These are phyloP conservation scores for Lordiphosa stackelbergi DNA, from an alignment of 1,140 invertebrate genomes.

Conservation along the genomic window DNA sequence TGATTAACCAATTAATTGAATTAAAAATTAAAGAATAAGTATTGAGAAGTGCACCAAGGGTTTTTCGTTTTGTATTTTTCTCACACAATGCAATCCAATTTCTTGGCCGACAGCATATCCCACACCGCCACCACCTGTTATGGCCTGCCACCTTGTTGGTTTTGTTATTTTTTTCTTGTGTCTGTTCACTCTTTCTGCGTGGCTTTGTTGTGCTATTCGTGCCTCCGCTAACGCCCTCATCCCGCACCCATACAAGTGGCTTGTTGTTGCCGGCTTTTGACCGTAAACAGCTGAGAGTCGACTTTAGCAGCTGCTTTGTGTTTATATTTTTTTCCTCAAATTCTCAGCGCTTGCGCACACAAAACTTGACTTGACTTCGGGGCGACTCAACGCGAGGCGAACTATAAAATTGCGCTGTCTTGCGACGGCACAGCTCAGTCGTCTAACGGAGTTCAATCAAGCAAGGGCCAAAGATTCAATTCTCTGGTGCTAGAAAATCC, in stretches of 20 bases:
- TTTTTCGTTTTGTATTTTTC: no score
- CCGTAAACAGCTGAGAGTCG: slow-evolving; percentile 56
- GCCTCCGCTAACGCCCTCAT: not conserved
- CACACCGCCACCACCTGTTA: slow-evolving; percentile 6
- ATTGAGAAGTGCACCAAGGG: no score
- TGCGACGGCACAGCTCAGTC: slow-evolving; percentile 51
- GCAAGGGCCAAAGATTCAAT: slow-evolving; percentile 16
- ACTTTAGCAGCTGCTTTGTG: slow-evolving; percentile 62
- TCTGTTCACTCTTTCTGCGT: not conserved
- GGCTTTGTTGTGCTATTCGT: no score
- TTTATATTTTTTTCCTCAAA: slow-evolving; percentile 55
- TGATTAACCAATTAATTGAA: slow-evolving; percentile 29
- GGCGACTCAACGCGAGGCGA: slow-evolving; percentile 13
- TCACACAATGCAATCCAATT: no score
- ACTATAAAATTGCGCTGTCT: slow-evolving; percentile 60
- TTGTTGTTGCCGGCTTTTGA: slow-evolving; percentile 69
- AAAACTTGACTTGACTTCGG: slow-evolving; percentile 33
- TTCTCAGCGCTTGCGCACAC: slow-evolving; percentile 44
- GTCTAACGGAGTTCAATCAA: slow-evolving; percentile 68
- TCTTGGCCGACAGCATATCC: not conserved
- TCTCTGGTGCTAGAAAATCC: slow-evolving; percentile 35
- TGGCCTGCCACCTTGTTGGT: slow-evolving; percentile 5
- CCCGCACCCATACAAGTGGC: slow-evolving; percentile 21
- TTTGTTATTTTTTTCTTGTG: slow-evolving; percentile 6
- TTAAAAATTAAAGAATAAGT: not conserved